A percentile compares a stretch with the other conserved stretches of the same genome.
Conservation (phyloP, 2,888 invertebrate species). For the Herminia tarsipennalis region DNA sequence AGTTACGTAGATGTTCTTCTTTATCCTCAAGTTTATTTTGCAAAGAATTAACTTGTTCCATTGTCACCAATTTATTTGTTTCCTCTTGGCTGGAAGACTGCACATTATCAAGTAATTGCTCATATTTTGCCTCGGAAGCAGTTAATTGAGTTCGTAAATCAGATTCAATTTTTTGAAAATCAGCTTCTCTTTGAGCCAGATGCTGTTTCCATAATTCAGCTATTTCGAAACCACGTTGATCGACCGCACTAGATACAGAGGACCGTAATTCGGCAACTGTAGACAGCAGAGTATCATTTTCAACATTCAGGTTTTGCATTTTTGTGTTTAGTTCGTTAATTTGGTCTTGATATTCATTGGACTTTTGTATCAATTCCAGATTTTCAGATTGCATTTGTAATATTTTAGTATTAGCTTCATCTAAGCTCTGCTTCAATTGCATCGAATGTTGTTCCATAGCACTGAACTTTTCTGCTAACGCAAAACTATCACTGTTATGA, state of each 20-base stretch:
- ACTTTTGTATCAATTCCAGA: conserved; percentile 45
- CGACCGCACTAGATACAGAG: conserved; percentile 83
- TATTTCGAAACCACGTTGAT: conserved; percentile 88
- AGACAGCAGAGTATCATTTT: conserved; percentile 76
- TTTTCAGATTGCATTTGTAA: conserved; percentile 58
- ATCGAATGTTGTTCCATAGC: conserved; percentile 60
- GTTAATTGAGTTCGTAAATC: conserved; percentile 81
- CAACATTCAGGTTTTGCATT: conserved; percentile 67
- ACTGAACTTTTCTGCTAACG: conserved; percentile 52
- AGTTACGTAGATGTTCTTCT: conserved; percentile 69
- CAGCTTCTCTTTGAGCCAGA: conserved; percentile 87
- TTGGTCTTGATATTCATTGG: conserved; percentile 51
- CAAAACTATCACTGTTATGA: conserved; percentile 37
- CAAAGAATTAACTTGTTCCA: conserved; percentile 72
- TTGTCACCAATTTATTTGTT: conserved; percentile 71
- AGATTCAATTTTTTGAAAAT: conserved; percentile 83
- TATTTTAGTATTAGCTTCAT: conserved; percentile 73
- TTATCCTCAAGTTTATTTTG: conserved; percentile 78
- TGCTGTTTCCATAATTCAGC: conserved; percentile 90
- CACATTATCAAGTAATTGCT: conserved; percentile 74
- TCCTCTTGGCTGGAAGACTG: conserved; percentile 79
- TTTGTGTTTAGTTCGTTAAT: conserved; percentile 65
- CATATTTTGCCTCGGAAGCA: conserved; percentile 78
- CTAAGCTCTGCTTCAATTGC: conserved; percentile 57
- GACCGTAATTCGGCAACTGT: conserved; percentile 77